Evolutionary conservation across 2,797 vertebrate genomes (phyloP).

Genomic region (Mastacembelus armatus): DNA sequence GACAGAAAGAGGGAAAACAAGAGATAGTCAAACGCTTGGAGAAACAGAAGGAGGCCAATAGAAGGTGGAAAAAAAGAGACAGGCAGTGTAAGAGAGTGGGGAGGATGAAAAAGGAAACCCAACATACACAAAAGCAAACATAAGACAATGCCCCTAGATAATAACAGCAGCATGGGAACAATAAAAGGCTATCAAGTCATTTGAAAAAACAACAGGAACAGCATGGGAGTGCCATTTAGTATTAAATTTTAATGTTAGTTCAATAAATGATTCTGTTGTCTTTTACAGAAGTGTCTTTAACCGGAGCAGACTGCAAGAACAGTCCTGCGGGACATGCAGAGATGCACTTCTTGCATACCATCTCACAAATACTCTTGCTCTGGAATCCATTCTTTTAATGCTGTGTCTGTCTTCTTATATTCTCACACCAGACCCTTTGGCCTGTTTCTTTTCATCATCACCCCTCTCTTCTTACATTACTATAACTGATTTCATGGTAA

Average conservation of each 20-base stretch:
- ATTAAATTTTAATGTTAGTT: constrained; percentile 86
- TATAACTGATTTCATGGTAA: no score
- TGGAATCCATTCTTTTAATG: constrained; percentile 26
- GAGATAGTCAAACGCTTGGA: constrained; percentile 58
- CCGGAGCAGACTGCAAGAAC: constrained; percentile 46
- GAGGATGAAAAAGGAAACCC: constrained; percentile 28
- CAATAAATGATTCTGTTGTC: constrained; percentile 80
- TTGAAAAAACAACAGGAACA: constrained; percentile 89
- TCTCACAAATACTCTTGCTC: constrained; percentile 38
- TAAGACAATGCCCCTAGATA: constrained; percentile 84
- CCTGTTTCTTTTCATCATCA: constrained; percentile 5
- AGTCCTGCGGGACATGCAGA: constrained; percentile 65
- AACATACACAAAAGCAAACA: constrained; percentile 65
- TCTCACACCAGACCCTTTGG: constrained; percentile 5
- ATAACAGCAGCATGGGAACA: constrained; percentile 85
- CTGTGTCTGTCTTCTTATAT: constrained; percentile 6
- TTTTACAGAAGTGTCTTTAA: constrained; percentile 73
- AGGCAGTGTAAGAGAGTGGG: constrained; percentile 8
- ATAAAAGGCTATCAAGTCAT: constrained; percentile 85
- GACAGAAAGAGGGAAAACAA: constrained; percentile 69
- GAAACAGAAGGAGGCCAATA: constrained; percentile 66
- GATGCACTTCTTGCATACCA: constrained; percentile 56
- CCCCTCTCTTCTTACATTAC: no score
- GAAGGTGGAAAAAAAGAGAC: constrained; percentile 43
- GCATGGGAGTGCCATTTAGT: constrained; percentile 82